These are phyloP conservation scores for Spodoptera frugiperda DNA, from an alignment of 1,140 invertebrate genomes.

Conservation along the genomic window DNA sequence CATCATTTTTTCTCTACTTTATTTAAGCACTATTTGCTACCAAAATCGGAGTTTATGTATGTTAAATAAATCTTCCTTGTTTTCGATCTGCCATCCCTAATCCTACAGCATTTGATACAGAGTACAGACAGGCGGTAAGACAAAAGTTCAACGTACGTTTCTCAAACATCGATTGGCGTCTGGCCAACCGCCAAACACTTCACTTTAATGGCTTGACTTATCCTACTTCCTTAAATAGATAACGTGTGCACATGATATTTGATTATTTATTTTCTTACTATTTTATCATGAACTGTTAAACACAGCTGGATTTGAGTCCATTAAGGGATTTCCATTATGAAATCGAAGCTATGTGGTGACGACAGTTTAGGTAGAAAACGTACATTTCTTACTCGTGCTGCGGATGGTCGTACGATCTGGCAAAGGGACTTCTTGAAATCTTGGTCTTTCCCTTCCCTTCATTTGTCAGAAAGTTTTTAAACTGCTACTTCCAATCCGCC, in stretches of 20 bases:
- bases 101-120: conserved; percentile 36
- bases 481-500: too few relatives aligned
- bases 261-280: conserved; percentile 19
- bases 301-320: conserved; percentile 1
- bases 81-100: conserved; percentile 5
- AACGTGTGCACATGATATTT: conserved; percentile 51
- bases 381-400: too few relatives aligned
- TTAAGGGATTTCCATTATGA: background rate
- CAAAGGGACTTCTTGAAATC: too few relatives aligned
- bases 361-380: background rate
- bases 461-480: too few relatives aligned
- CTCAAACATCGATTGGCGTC: conserved; percentile 71
- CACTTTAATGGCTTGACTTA: conserved; percentile 73
- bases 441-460: too few relatives aligned
- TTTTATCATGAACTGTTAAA: background rate
- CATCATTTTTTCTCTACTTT: background rate
- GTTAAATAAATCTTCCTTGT: background rate
- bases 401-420: too few relatives aligned
- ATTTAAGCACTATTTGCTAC: too few relatives aligned
- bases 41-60: too few relatives aligned
- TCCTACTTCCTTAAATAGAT: conserved; percentile 81
- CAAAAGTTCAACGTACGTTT: conserved; percentile 76
- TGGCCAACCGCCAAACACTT: conserved; percentile 78
- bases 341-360: background rate
- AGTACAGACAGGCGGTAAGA: conserved; percentile 59